These are phyloP conservation scores for Mohoua ochrocephala DNA, from an alignment of 2,113 vertebrate species.

Conservation along the genomic window DNA sequence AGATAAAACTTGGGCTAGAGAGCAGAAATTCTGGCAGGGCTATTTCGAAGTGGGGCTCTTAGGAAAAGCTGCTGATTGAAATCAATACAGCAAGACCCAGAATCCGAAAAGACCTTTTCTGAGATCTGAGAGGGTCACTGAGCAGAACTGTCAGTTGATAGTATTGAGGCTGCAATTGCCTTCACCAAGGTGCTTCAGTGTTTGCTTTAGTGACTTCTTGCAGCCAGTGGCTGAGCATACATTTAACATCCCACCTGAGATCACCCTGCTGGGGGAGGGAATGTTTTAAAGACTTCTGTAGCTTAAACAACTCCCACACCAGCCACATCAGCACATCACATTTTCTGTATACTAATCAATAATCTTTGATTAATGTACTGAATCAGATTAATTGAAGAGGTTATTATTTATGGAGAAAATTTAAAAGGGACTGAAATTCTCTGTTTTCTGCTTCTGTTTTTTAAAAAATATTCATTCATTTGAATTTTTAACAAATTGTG, in stretches of 20 bases:
- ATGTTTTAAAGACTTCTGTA: background rate
- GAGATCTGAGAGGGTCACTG: slow-evolving; percentile 74
- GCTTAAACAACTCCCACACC: background rate
- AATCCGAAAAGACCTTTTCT: slow-evolving; percentile 74
- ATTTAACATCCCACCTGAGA: slow-evolving; percentile 59
- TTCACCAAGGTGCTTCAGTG: slow-evolving; percentile 67
- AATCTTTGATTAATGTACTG: slow-evolving; percentile 25
- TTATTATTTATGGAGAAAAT: background rate
- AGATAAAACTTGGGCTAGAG: slow-evolving; percentile 41
- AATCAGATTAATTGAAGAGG: slow-evolving; percentile 31
- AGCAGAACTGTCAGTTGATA: slow-evolving; percentile 62
- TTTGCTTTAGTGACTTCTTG: slow-evolving; percentile 78
- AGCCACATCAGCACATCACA: background rate
- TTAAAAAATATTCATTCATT: background rate
- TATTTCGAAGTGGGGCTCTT: slow-evolving; percentile 65
- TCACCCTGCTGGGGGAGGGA: background rate
- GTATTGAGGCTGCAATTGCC: slow-evolving; percentile 67
- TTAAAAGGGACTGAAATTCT: background rate
- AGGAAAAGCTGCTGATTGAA: slow-evolving; percentile 81
- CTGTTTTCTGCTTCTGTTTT: slow-evolving; percentile 2
- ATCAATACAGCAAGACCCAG: slow-evolving; percentile 74
- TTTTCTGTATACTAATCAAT: slow-evolving; percentile 11
- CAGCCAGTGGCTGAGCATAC: slow-evolving; percentile 62
- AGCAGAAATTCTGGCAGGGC: slow-evolving; percentile 56
- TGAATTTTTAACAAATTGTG: background rate